These are phyloP conservation scores for Triplophysa tibetana DNA, from an alignment of 2,113 vertebrate genomes.

Conservation along the genomic window DNA sequence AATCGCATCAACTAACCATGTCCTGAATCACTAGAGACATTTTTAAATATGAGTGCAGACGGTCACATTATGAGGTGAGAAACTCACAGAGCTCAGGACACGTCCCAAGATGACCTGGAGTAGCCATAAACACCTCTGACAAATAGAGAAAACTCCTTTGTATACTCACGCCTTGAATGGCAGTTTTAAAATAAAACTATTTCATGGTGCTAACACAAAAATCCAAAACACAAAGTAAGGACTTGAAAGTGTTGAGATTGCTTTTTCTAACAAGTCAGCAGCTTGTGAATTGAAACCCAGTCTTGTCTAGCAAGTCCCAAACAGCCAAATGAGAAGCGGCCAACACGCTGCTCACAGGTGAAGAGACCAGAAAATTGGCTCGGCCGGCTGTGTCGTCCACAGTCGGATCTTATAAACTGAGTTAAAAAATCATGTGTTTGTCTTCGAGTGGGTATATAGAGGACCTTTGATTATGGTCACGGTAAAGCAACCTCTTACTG, in stretches of 20 bases:
- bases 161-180: constrained; percentile 29
- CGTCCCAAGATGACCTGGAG: neutral
- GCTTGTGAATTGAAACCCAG: constrained; percentile 43
- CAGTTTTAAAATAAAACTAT: constrained; percentile 44
- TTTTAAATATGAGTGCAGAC: constrained; percentile 2
- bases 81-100: constrained; percentile 9
- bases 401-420: neutral
- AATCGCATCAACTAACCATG: too few relatives aligned
- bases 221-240: constrained; percentile 5
- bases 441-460: constrained; percentile 10
- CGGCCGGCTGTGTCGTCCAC: neutral
- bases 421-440: constrained; percentile 30
- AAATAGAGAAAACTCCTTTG: constrained; percentile 12
- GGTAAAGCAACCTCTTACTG: constrained; percentile 33
- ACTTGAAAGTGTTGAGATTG: constrained; percentile 20
- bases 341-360: constrained; percentile 19
- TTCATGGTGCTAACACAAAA: constrained; percentile 44
- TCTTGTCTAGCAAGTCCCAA: constrained; percentile 34
- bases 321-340: constrained; percentile 13
- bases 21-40: neutral
- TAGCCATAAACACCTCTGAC: constrained; percentile 2
- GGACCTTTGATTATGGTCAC: constrained; percentile 11
- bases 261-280: constrained; percentile 11
- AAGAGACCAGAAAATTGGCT: constrained; percentile 39
- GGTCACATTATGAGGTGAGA: constrained; percentile 13